A percentile compares a stretch with the other conserved stretches of the same genome.
These are phyloP conservation scores for Masnerella sp. DNA, from an alignment of 2,888 invertebrate species.

Conservation along the genomic window DNA sequence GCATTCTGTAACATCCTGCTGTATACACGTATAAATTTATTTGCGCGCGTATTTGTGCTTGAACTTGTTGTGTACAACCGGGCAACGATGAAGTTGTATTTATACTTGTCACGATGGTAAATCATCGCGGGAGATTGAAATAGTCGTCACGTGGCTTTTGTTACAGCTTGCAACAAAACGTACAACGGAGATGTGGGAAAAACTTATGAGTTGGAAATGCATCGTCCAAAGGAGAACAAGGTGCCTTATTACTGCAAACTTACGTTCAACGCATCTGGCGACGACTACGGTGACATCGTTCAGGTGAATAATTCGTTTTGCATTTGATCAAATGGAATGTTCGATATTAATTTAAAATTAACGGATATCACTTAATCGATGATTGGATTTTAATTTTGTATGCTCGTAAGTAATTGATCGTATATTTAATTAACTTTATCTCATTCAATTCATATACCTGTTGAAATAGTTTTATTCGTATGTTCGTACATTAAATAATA, in stretches of 20 bases:
- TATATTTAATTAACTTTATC: no score
- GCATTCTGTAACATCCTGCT: constrained; percentile 20
- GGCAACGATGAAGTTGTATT: constrained; percentile 24
- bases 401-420: no score
- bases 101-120: constrained; percentile 48
- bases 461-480: no score
- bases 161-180: constrained; percentile 91
- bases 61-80: not conserved
- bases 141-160: constrained; percentile 65
- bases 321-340: no score
- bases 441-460: no score
- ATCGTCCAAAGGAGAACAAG: constrained; percentile 90
- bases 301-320: constrained; percentile 85
- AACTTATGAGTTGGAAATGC: constrained; percentile 91
- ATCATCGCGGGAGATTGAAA: constrained; percentile 61
- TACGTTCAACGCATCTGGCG: constrained; percentile 91
- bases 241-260: constrained; percentile 92
- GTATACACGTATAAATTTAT: constrained; percentile 8
- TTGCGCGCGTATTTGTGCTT: no score
- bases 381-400: no score
- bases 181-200: constrained; percentile 93
- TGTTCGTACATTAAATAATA: no score
- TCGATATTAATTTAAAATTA: no score
- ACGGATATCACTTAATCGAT: no score
- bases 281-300: constrained; percentile 89